phyloP scores from a whole-genome alignment of 2,888 invertebrate genomes.

The Calameuta idolon region DNA sequence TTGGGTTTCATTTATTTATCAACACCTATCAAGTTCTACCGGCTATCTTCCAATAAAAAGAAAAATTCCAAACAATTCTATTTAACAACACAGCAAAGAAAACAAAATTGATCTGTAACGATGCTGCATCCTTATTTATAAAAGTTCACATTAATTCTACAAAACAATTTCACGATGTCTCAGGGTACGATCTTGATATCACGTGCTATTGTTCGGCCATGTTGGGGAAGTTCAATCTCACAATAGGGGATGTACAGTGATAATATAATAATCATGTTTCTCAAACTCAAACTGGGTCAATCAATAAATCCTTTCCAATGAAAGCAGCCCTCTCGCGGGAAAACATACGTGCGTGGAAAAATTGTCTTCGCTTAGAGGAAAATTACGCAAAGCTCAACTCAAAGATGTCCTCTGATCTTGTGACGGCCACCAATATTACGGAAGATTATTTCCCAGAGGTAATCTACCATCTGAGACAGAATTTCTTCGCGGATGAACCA shows the following conservation, averaged over 20 bases:
- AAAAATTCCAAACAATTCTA: background rate
- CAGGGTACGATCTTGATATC: background rate
- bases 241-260: background rate
- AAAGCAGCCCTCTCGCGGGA: conserved; percentile 38
- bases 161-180: background rate
- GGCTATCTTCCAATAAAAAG: background rate
- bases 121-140: too few species aligned
- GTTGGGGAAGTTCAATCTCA: background rate
- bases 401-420: conserved; percentile 52
- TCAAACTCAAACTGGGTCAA: conserved; percentile 62
- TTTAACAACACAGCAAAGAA: background rate
- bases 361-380: conserved; percentile 9
- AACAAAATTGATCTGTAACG: too few species aligned
- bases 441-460: conserved; percentile 73
- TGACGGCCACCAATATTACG: conserved; percentile 68
- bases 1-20: background rate
- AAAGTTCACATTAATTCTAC: background rate
- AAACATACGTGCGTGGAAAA: conserved; percentile 53
- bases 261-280: conserved; percentile 24
- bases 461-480: conserved; percentile 78
- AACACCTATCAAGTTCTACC: background rate
- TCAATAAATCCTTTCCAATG: conserved; percentile 59
- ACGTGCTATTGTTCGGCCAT: background rate
- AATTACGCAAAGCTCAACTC: conserved; percentile 26
- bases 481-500: conserved; percentile 87